Percentiles rank a stretch among this genome's conserved stretches.
These are phyloP conservation scores for Cheilosia variabilis DNA, from an alignment of 2,888 invertebrate genomes.

Conservation along the genomic window DNA sequence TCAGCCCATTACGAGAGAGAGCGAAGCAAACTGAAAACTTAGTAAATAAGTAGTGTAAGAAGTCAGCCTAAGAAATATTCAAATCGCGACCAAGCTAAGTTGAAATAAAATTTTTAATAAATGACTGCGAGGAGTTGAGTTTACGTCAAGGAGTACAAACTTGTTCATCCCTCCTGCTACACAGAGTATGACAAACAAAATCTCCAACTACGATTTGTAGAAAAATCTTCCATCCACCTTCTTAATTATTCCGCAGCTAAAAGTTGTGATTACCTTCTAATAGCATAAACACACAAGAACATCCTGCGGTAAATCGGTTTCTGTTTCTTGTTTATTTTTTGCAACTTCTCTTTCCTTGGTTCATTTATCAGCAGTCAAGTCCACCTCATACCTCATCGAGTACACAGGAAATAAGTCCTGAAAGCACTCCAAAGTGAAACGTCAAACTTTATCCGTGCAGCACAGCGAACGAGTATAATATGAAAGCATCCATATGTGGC, in stretches of 20 bases:
- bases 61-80: no score
- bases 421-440: conserved; percentile 47
- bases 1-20: no score
- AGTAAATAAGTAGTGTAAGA: no score
- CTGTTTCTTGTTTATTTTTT: neutral
- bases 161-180: no score
- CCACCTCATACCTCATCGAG: conserved; percentile 5
- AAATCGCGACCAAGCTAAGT: no score
- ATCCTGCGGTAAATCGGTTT: conserved; percentile 16
- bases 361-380: conserved; percentile 27
- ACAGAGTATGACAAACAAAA: no score
- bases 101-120: no score
- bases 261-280: conserved; percentile 8
- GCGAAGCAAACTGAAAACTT: no score
- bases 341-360: neutral
- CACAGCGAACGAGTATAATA: neutral
- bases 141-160: no score
- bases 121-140: no score
- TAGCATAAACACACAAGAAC: conserved; percentile 2
- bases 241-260: neutral
- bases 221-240: neutral
- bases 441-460: conserved; percentile 39
- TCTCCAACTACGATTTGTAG: neutral
- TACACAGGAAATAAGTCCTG: conserved; percentile 22
- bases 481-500: neutral